Conservation (phyloP, 2,113 vertebrate species). For the Eublepharis macularius region DNA sequence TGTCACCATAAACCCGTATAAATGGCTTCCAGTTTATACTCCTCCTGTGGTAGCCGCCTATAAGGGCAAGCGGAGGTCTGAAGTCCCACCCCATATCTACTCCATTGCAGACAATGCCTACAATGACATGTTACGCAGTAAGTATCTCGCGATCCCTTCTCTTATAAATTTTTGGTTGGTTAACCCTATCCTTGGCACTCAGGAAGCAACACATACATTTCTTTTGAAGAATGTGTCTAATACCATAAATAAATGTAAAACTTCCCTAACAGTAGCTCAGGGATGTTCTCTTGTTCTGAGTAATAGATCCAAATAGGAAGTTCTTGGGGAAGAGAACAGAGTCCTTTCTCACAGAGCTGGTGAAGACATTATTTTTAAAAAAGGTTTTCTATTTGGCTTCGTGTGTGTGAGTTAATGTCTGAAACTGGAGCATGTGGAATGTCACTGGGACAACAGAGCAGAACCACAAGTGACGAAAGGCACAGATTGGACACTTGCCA, state of each 20-base stretch:
- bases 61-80: slow-evolving; percentile 89
- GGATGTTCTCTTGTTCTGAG: not conserved
- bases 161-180: not conserved
- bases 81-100: slow-evolving; percentile 90
- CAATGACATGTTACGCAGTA: slow-evolving; percentile 94
- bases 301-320: too few species aligned
- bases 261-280: not conserved
- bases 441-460: too few species aligned
- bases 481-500: too few species aligned
- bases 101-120: slow-evolving; percentile 91
- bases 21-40: slow-evolving; percentile 93
- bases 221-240: too few species aligned
- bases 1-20: slow-evolving; percentile 94
- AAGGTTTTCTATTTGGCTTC: not conserved
- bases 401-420: not conserved
- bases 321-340: not conserved
- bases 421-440: not conserved
- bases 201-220: not conserved
- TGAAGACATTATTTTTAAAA: not conserved
- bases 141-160: slow-evolving; percentile 54
- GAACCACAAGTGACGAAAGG: too few species aligned
- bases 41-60: slow-evolving; percentile 86
- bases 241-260: not conserved
- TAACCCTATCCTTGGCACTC: not conserved
- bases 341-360: not conserved